A percentile compares a stretch with the other conserved stretches of the same genome.
Evolutionary conservation across 2,888 invertebrate species (phyloP).

Genomic region (Phortica magna): DNA sequence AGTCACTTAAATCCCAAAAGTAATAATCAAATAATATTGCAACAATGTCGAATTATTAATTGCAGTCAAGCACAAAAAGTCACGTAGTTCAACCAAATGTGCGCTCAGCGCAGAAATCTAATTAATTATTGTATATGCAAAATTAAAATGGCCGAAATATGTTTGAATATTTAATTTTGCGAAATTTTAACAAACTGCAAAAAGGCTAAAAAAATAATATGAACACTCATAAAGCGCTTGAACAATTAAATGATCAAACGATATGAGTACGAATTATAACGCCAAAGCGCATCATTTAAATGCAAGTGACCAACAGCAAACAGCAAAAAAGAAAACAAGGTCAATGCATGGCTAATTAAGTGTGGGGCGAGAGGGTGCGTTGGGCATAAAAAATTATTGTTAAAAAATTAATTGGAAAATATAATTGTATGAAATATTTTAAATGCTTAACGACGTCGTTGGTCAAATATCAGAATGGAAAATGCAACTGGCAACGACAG

Average conservation of each 20-base stretch:
- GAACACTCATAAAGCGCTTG: background rate
- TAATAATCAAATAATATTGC: constrained; percentile 2
- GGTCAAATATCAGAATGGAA: background rate
- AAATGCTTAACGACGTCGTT: background rate
- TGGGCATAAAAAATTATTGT: background rate
- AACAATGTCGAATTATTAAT: constrained; percentile 33
- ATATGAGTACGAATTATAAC: background rate
- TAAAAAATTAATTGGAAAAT: constrained; percentile 13
- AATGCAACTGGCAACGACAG: background rate
- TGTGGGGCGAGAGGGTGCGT: background rate
- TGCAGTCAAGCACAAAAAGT: constrained; percentile 11
- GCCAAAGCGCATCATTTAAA: background rate
- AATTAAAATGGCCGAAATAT: background rate
- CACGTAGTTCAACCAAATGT: background rate
- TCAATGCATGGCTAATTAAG: background rate
- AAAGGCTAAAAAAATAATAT: background rate
- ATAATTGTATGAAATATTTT: constrained; percentile 14
- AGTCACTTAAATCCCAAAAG: background rate
- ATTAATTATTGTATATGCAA: background rate
- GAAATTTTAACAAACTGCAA: background rate
- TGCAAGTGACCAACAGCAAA: background rate
- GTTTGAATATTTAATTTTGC: background rate
- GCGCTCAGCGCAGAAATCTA: background rate
- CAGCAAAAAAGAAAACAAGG: background rate
- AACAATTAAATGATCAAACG: background rate